Conservation (phyloP, 2,797 vertebrate species). For the Schizopygopsis pylzovi region DNA sequence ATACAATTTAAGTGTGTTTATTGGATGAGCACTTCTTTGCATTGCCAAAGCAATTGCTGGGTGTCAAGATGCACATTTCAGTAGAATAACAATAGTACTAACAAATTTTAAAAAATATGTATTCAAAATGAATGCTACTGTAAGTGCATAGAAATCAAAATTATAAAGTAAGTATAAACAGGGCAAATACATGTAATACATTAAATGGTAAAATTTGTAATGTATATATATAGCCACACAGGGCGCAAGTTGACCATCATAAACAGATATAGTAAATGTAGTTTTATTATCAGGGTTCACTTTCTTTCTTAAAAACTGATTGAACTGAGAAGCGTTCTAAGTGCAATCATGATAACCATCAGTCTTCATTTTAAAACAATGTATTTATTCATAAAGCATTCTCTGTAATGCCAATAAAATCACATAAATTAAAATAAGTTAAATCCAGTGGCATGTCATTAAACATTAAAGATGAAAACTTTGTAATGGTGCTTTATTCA, state of each 20-base stretch:
- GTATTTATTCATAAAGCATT: conserved; percentile 2
- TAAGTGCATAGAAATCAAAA: too few species aligned
- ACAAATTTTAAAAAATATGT: too few species aligned
- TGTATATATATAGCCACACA: conserved; percentile 36
- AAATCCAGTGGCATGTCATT: background rate
- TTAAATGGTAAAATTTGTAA: too few species aligned
- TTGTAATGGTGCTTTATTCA: background rate
- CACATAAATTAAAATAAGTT: background rate
- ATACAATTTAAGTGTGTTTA: too few species aligned
- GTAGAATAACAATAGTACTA: too few species aligned
- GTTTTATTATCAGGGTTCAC: background rate
- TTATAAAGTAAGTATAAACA: too few species aligned
- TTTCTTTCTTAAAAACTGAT: background rate
- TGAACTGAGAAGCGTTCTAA: background rate
- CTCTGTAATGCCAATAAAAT: background rate
- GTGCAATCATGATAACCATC: background rate
- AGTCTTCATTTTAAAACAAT: background rate
- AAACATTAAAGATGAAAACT: background rate
- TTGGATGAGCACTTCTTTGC: too few species aligned
- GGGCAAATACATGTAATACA: too few species aligned
- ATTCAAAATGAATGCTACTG: too few species aligned
- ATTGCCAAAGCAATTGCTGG: too few species aligned
- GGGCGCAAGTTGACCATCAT: conserved; percentile 36
- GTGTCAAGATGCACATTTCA: too few species aligned
- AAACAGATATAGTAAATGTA: background rate